Evolutionary conservation across 2,888 invertebrate genomes (phyloP).

Genomic region (Polylopha cassiicola): DNA sequence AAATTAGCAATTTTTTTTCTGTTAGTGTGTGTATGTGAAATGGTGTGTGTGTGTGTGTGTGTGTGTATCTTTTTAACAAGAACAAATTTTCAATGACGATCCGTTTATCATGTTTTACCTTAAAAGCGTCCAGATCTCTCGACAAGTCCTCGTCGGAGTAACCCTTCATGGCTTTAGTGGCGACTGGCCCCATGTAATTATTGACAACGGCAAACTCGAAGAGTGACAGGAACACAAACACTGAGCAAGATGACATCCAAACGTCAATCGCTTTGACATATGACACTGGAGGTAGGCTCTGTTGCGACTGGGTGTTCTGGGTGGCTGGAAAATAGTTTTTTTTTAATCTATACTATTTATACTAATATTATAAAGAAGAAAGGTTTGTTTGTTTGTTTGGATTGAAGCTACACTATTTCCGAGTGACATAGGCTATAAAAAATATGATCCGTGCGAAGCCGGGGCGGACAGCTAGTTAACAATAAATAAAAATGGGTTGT

Average conservation of each 20-base stretch:
- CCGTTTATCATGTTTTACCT: constrained; percentile 77
- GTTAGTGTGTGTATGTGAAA: no score
- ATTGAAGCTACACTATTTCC: background rate
- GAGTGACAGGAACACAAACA: constrained; percentile 92
- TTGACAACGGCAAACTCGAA: constrained; percentile 95
- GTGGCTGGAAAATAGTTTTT: constrained; percentile 79
- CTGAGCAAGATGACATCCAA: constrained; percentile 95
- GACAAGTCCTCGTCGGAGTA: constrained; percentile 89
- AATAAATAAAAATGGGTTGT: no score
- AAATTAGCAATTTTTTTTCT: no score
- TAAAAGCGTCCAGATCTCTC: constrained; percentile 84
- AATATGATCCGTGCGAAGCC: no score
- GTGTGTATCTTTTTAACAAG: no score
- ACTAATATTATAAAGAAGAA: no score
- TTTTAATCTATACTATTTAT: no score
- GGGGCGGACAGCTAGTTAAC: no score
- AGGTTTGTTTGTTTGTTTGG: background rate
- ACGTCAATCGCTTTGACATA: constrained; percentile 95
- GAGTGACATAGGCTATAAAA: no score
- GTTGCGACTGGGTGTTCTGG: constrained; percentile 94
- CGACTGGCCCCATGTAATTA: constrained; percentile 91
- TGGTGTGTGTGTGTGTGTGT: no score
- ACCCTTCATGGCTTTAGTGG: constrained; percentile 93
- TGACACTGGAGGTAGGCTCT: constrained; percentile 91
- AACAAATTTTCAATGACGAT: no score